Base-by-base conservation (phyloP, 92 coral and sea anemone species). In the Paramuricea clavata region DNA sequence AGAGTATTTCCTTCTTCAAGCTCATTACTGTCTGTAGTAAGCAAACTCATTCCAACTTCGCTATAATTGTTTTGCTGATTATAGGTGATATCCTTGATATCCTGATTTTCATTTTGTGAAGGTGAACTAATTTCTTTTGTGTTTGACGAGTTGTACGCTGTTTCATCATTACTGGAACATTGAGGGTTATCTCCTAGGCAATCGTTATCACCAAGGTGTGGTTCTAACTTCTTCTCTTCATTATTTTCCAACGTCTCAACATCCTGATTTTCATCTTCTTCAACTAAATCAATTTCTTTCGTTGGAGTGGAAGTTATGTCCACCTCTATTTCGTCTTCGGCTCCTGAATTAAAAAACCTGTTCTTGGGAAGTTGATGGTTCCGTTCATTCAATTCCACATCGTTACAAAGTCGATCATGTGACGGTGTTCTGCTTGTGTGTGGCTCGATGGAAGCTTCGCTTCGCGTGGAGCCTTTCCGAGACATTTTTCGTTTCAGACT, bases 401-500 rank as follows among this genome's bases (percentile, higher is more conserved):
- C 22, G 72, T 65, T 27, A 2, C 35, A 27, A 33, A 28, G 21
- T 19, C 39, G 39, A 65, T 65, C 72, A 28, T 21, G 68, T n/a
- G 72, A 65, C 28, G 41, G 39, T 65, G 5, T 65, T 65, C 72
- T 28, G 13, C 39, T 31, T 12, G 72, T 17, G 19, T 33, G 39
- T 6, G 35, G 41, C 16, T 60, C 68, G 12, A 60, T 60, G 31
- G 31, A 60, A 0, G 27, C 72, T 7, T 9, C 2, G 34, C 39
- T 74, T 26, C 30, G 57, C 8, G 9, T 28, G 6, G 60, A 12
- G 3, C 81, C 16, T 74, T 44, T 41, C 5, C 81, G 60, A 15
- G 81, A 74, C 35, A 74, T 27, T 44, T 13, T 74, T 12, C 81
- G 31, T 49, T 49, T 41, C 57, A 74, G 5, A 49, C 81, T 44